phyloP scores from a whole-genome alignment of 2,797 vertebrate genomes.

The Rhinophrynus dorsalis region DNA sequence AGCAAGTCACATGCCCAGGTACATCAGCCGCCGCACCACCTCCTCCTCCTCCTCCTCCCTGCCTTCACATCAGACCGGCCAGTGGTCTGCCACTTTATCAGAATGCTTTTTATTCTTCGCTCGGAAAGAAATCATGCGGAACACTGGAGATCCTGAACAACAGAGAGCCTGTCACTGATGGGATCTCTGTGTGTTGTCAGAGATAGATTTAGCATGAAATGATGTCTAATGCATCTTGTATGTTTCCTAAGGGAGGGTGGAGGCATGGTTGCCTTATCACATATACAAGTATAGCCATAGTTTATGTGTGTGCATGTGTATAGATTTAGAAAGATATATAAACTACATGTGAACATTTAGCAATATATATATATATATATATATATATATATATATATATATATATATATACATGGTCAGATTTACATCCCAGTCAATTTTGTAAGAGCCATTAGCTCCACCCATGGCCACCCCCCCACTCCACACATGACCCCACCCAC shows the following conservation, averaged over 20 bases:
- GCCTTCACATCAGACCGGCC: slow-evolving; percentile 22
- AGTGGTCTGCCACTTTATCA: slow-evolving; percentile 33
- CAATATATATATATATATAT: too few relatives aligned
- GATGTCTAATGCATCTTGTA: slow-evolving; percentile 22
- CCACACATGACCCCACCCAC: too few relatives aligned
- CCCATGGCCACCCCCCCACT: too few relatives aligned
- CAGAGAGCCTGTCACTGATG: slow-evolving; percentile 16
- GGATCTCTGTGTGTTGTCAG: slow-evolving; percentile 22
- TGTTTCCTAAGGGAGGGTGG: background rate
- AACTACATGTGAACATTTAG: too few relatives aligned
- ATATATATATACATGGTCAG: too few relatives aligned
- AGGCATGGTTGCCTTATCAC: background rate
- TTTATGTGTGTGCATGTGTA: too few relatives aligned
- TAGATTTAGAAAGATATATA: too few relatives aligned
- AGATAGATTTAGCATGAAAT: slow-evolving; percentile 15
- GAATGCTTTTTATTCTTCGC: slow-evolving; percentile 31
- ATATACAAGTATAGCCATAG: too few relatives aligned
- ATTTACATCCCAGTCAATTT: too few relatives aligned
- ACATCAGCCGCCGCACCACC: background rate
- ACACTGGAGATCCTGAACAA: slow-evolving; percentile 35
- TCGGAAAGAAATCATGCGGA: slow-evolving; percentile 32
- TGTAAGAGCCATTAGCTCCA: too few relatives aligned
- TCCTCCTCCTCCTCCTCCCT: background rate
- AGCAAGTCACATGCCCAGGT: slow-evolving; percentile 21
- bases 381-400: too few relatives aligned